phyloP scores from a whole-genome alignment of 2,113 vertebrate species.

The Lipotes vexillifer region DNA sequence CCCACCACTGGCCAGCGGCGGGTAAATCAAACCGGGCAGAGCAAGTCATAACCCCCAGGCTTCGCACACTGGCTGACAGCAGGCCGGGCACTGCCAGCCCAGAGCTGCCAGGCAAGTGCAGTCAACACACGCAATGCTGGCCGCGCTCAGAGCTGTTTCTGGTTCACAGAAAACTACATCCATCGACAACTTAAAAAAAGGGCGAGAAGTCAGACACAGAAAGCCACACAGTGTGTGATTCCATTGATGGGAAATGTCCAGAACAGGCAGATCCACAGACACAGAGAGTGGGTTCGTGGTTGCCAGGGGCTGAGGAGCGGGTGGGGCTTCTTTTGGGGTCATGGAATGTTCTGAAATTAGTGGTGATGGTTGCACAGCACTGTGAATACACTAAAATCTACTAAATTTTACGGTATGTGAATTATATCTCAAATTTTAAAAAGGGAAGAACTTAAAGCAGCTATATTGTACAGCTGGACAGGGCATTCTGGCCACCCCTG shows the following conservation, averaged over 20 bases:
- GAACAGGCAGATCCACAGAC: too few relatives aligned
- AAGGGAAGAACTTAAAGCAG: background rate
- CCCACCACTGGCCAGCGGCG: background rate
- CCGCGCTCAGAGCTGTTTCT: accelerated
- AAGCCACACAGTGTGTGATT: background rate
- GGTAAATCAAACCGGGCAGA: too few relatives aligned
- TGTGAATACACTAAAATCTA: background rate
- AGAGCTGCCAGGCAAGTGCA: accelerated
- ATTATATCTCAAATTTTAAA: background rate
- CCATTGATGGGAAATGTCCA: background rate
- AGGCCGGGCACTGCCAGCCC: background rate
- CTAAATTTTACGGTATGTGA: background rate
- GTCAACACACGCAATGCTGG: accelerated
- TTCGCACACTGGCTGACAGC: background rate
- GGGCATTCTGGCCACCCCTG: background rate
- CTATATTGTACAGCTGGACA: background rate
- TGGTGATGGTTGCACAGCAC: background rate
- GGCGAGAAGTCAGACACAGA: background rate
- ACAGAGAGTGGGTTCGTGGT: background rate
- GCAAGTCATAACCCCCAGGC: background rate
- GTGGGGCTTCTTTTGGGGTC: background rate
- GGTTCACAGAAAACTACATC: background rate
- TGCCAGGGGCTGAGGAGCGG: background rate
- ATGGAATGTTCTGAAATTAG: background rate
- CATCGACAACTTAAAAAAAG: background rate